Evolutionary conservation across 2,797 vertebrate species (phyloP), one percentile per base, ranked within the genome.

Genomic region (Limosa lapponica): DNA sequence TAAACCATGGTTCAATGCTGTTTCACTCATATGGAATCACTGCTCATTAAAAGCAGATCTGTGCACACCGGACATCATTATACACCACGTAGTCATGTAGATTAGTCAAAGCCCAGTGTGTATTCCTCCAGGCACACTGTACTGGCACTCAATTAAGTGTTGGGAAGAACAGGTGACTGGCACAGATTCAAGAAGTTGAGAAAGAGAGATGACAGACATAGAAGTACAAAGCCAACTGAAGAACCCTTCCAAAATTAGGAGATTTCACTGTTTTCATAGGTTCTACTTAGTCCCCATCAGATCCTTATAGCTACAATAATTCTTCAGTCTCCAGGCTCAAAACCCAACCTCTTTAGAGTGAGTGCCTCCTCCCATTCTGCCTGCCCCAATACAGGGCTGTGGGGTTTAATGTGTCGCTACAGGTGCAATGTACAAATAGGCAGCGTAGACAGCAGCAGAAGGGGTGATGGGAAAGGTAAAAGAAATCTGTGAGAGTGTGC

Each of bases 1-100:
- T 54, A 98, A 98, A 97, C 41, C 70, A 83, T 11, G 32, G 55
- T 92, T 97, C 77, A 98, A 89, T 93, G 36, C 13, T 28, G 71
- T 79, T 91, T 74, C 77, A 79, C 22, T 90, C 46, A 69, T 34
- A 82, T 34, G 36, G 64, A 90, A 78, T 81, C 44, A 48, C 36
- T 57, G 30, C 57, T 80, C 52, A 64, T 85, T 71, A 84, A 62
- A 90, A 90, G 27, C 27, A 91, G 73, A 83, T 23, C 59, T 82
- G 82, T 64, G 69, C 64, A 79, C n/a, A 92, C 3, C 86, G 34
- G n/a, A 75, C 64, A 86, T 61, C 16, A 51, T 86, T 69, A 88
- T 22, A 94, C 16, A 75, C 20, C 55, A 43, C 0, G 11, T 1
- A 77, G 36, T 41, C 79, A 71, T 9, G 28, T 7, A 84, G 79